phyloP scores from a whole-genome alignment of 2,797 vertebrate species.

The Salarias fasciatus region DNA sequence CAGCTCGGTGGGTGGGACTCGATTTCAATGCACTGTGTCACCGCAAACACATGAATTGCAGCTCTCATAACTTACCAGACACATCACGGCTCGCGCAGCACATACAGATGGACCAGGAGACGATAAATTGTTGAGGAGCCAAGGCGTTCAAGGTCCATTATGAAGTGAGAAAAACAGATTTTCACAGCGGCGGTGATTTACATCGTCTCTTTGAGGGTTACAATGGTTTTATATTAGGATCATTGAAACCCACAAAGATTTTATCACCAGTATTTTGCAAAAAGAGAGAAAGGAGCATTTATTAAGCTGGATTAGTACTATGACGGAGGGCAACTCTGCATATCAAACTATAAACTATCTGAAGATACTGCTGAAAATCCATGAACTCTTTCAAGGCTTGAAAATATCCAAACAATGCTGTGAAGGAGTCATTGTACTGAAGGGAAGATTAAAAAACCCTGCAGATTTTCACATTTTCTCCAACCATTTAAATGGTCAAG shows the following conservation, averaged over 20 bases:
- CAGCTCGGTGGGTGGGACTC: not conserved
- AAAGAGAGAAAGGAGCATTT: not conserved
- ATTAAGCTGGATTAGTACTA: not conserved
- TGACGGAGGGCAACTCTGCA: too few species aligned
- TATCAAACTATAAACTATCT: too few species aligned
- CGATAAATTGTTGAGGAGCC: slow-evolving; percentile 4
- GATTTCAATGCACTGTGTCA: not conserved
- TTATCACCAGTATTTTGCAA: not conserved
- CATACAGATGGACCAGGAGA: not conserved
- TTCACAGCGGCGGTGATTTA: not conserved
- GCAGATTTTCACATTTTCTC: too few species aligned
- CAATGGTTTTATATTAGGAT: not conserved
- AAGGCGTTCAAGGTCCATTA: not conserved
- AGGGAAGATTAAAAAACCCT: too few species aligned
- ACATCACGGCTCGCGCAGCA: too few species aligned
- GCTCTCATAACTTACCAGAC: too few species aligned
- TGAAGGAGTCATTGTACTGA: too few species aligned
- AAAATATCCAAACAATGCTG: too few species aligned
- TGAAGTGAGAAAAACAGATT: not conserved
- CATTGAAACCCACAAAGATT: not conserved
- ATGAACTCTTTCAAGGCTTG: too few species aligned
- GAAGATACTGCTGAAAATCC: too few species aligned
- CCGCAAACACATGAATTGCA: too few species aligned
- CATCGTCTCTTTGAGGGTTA: not conserved
- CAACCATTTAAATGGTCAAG: too few species aligned